Evolutionary conservation across 2,888 invertebrate genomes (phyloP).

Genomic region (Busseola fusca): DNA sequence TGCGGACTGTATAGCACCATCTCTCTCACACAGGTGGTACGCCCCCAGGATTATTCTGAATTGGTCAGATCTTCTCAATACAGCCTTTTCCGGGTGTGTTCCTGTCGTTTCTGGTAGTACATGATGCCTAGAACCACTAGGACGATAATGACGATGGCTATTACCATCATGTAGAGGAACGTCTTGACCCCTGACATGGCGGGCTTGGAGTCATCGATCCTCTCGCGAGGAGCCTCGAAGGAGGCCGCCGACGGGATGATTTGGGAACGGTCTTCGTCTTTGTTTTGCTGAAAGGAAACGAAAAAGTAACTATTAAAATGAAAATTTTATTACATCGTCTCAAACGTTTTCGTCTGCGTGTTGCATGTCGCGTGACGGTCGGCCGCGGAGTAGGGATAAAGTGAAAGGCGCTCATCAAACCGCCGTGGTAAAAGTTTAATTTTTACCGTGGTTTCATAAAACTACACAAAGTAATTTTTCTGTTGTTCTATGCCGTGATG

Average conservation of each 20-base stretch:
- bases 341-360: too few relatives aligned
- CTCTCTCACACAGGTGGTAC: slow-evolving; percentile 4
- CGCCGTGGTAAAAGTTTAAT: too few relatives aligned
- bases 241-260: slow-evolving; percentile 96
- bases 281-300: slow-evolving; percentile 84
- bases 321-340: too few relatives aligned
- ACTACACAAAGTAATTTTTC: too few relatives aligned
- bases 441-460: too few relatives aligned
- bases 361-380: too few relatives aligned
- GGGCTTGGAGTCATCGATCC: slow-evolving; percentile 96
- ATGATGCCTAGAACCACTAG: slow-evolving; percentile 96
- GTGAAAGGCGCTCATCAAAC: too few relatives aligned
- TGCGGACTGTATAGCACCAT: not conserved
- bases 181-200: slow-evolving; percentile 97
- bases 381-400: too few relatives aligned
- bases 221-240: slow-evolving; percentile 97
- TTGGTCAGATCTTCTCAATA: slow-evolving; percentile 70
- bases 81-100: slow-evolving; percentile 96
- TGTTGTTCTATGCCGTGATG: too few relatives aligned
- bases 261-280: slow-evolving; percentile 92
- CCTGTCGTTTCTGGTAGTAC: slow-evolving; percentile 97
- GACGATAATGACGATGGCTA: slow-evolving; percentile 94
- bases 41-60: not conserved
- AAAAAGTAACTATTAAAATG: too few relatives aligned
- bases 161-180: slow-evolving; percentile 95